Percentiles rank a stretch among this genome's conserved stretches.
phyloP scores from a whole-genome alignment of 2,113 vertebrate genomes.

The Vulpes ferrilata region DNA sequence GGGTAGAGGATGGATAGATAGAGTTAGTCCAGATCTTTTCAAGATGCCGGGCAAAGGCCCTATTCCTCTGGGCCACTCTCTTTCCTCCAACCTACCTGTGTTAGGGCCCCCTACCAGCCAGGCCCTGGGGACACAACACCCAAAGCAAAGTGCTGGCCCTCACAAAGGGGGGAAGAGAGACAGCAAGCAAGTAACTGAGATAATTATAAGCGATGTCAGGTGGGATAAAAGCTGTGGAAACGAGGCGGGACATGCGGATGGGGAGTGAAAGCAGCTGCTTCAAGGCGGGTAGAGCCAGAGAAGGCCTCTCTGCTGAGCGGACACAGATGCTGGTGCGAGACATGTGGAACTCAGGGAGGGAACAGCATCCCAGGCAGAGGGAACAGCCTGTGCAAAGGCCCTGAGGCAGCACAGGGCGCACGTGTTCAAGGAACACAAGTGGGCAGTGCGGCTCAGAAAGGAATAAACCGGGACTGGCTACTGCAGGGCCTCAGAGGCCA shows the following conservation, averaged over 20 bases:
- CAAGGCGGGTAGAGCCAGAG: background rate
- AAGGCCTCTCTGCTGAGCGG: background rate
- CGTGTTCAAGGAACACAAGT: background rate
- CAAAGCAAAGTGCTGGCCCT: background rate
- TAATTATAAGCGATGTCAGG: accelerated
- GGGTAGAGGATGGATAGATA: no score
- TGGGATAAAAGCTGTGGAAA: background rate
- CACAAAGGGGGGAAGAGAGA: background rate
- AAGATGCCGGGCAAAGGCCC: background rate
- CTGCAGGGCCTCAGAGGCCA: background rate
- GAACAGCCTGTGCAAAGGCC: background rate
- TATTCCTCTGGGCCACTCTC: background rate
- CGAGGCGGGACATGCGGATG: no score
- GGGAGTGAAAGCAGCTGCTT: background rate
- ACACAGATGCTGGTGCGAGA: background rate
- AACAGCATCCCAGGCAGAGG: background rate
- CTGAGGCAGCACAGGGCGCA: background rate
- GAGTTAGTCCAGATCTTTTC: background rate
- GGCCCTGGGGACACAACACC: background rate
- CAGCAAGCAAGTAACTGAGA: no score
- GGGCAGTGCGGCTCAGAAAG: background rate
- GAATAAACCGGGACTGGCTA: background rate
- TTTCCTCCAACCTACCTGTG: background rate
- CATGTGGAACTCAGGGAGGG: background rate
- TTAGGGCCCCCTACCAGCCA: background rate